Evolutionary conservation across 2,888 invertebrate species (phyloP), one percentile per base, ranked within the genome.

Genomic region (Lissonota sp.): DNA sequence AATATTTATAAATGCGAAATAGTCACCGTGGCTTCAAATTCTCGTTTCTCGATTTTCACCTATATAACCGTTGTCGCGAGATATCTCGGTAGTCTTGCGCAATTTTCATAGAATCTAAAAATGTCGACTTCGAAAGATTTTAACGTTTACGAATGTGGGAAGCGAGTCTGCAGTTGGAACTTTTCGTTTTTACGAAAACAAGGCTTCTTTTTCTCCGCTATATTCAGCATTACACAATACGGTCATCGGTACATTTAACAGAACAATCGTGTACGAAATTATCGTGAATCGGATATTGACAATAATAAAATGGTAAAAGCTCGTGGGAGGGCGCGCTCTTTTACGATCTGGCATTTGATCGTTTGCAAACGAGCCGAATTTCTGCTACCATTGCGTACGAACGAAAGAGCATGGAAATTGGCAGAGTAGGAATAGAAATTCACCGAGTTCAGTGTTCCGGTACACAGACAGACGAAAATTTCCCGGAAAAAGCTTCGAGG

Each of bases 1-100:
- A 92, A 92, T 92, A 92, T 92, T 92, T 91, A 92, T 92, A 91
- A 92, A 88, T 90, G 90, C 90, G 88, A 91, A 91, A 91, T 90
- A 90, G 89, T 88, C 87, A 86, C 86, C 83, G 70, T 66, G 77
- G 70, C 73, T 42, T 40, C 4, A 42, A 49, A 49, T 57, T 78
- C 83, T 80, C 51, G 44, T 26, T 46, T 58, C 51, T 66, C 62
- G 40, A 58, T 5, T 69, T 51, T 26, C 26, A 64, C 64, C 60
- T 42, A 8, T 49, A 62, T 14, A 12, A 44, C n/a, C 44, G 63
- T 63, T 39, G 12, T 53, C 57, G 51, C 12, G 53, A 69, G 51
- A 66, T 26, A 26, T 26, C 26, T 26, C 26, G 26, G 26, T 26
- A 2, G 26, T 26, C 26, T 26, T 26, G 26, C 26, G 26, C 26